Evolutionary conservation across 2,888 invertebrate species (phyloP), one percentile per base, ranked within the genome.

Genomic region (Standfussiana lucernea): DNA sequence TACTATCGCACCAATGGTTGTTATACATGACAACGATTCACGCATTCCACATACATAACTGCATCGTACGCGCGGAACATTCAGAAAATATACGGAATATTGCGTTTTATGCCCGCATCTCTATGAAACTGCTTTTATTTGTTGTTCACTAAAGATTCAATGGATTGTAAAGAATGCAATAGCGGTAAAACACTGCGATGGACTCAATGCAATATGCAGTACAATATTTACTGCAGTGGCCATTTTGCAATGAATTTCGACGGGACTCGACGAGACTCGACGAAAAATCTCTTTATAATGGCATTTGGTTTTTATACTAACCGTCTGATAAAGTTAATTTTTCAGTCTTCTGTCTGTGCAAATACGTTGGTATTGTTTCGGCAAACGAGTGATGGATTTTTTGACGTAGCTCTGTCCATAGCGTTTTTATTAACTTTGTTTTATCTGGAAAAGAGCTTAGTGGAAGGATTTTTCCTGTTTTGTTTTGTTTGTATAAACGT

Each of bases 81-180:
- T 88, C 90, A 89, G 89, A 91, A 90, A 86, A 84, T 85, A 85
- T 89, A 90, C 90, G 89, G 91, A 88, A 90, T 93, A 92, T 92
- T 91, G 91, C 90, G 89, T 91, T 93, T 92, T 90, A 92, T 91
- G 79, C 82, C 82, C 89, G 86, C 86, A 89, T 89, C 85, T 89
- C 86, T 89, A 92, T 89, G 88, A 84, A 90, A 88, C 88, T 89
- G 91, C 87, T 90, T 92, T 92, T 92, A 92, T 93, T 92, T 91
- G 90, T 90, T 91, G 89, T 91, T 88, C 93, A 92, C 92, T 93
- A 92, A 93, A 92, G 91, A 92, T 90, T 94, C 94, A 94, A 95
- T 95, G 95, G 93, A 87, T 94, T 92, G 95, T 93, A 93, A 93
- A 94, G 90, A 93, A 93, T 93, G 93, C 93, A 92, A 90, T 91